Evolutionary conservation across 2,888 invertebrate genomes (phyloP), one percentile per base, ranked within the genome.

Genomic region (Chalcosyrphus nemorum): DNA sequence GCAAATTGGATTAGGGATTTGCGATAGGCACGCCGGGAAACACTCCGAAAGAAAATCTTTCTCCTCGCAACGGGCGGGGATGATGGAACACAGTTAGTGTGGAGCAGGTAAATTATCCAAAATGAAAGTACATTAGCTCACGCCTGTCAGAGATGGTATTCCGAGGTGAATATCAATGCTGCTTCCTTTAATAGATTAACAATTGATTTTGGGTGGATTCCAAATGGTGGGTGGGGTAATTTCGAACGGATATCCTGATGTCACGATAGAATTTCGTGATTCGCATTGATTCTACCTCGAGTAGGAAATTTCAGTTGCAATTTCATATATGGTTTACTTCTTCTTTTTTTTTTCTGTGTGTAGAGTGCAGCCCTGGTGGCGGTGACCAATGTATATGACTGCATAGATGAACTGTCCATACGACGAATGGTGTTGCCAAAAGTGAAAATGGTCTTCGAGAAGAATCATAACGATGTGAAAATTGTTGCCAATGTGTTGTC

Each of bases 361-460:
- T 91, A 98, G 97, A 96, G 96, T 89, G 97, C 98, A 21, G 97
- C 98, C 5, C 93, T 98, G 86, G 95, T 96, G 78, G 97, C 97
- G 27, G 95, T 97, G 9, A 95, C 96, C 74, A 96, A 96, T 89
- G 96, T 97, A 11, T 94, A 96, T 47, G 96, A 97, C 86, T 95
- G 95, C 90, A 93, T 98, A 86, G 96, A 97, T 87, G 97, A 98
- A 89, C 93, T 94, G 80, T 94, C 96, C 29, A 94, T 98, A 86
- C 93, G 95, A 76, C 94, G 94, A 87, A 95, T 96, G 92, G 95
- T 98, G 21, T 92, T 98, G 86, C 96, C 95, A 0, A 96, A 97
- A 92, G 95, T 97, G 15, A 97, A 96, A 91, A 91, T 93, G 80
- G 94, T 97, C 38, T 95, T 96, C 88, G 96, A 97, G 88, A 95